Base-by-base conservation (phyloP, 2,888 invertebrate species). In the Trissolcus japonicus region DNA sequence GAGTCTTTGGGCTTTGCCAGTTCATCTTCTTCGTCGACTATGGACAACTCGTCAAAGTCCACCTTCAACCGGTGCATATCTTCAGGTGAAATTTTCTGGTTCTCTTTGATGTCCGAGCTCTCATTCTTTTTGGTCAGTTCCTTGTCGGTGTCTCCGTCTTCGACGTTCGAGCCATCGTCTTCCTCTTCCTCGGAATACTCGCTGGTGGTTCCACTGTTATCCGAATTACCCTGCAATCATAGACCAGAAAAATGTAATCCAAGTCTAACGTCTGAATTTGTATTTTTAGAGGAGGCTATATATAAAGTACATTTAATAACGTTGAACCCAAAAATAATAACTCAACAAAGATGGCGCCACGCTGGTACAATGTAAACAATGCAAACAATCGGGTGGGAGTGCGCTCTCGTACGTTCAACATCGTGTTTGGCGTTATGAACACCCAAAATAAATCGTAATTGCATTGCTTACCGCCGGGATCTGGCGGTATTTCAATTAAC, bases 11-110 rank as follows among this genome's bases (percentile, higher is more conserved):
- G 84, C 66, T 85, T 88, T 19, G 86, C 86, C 9, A 82, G 40
- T 54, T 89, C 89, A 7, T 89, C 89, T 69, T 95, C 95, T 85
- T 95, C 95, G 6, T 94, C 94, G 53, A 95, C 95, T 21, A 95
- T 93, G 72, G 94, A 94, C 56, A 95, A 91, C 86, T 94, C 94
- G 88, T 95, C 94, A 89, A 94, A 95, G 71, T 90, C 89, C 4
- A 87, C 85, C 69, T 85, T 85, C 16, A 86, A 68, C 41, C 87
- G 83, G 68, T 86, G 85, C 59, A 83, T 69, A 41, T 79, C 79
- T 91, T 82, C 92, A 90, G 83, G 89, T 83, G 83, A 91, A 82
- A 86, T 90, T 89, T 86, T 91, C 87, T 86, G 90, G 79, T 88
- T 90, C 67, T 88, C 87, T 14, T 83, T 87, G 81, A 87, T 86